Base-by-base conservation (phyloP, 2,797 vertebrate species). In the Nannoperca obscura region DNA sequence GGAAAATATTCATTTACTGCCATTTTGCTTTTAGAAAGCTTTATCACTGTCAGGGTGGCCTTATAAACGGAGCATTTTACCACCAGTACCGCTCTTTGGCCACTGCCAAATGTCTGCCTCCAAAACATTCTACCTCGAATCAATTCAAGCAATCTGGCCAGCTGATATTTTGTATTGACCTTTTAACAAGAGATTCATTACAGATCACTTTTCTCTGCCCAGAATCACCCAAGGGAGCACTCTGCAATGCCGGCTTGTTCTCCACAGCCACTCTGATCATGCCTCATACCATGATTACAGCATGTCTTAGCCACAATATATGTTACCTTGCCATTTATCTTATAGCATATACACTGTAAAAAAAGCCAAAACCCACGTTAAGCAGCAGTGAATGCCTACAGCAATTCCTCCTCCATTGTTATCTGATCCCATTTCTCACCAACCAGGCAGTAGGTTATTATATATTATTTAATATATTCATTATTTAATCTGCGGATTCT, bases 131-230 rank as follows among this genome's bases (percentile, higher is more conserved):
- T 55, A 55, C 30, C 73, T 81, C 77, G 75, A 82, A 91, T 92
- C 87, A 81, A 81, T 87, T 86, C 81, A 55, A 80, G 85, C 80
- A 90, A 91, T 92, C 85, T 88, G 85, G 77, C 83, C 89, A 46
- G 78, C 83, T 91, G 90, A 88, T 91, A 87, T 89, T 91, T 88
- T 74, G 72, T 89, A 89, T 90, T 91, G 90, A 91, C 91, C 89
- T 92, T 92, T 91, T 87, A 90, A 86, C 84, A 83, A 85, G 71
- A 85, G 83, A 90, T 89, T 91, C 85, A 91, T 92, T 88, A 90
- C 86, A 83, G 69, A 88, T 86, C 84, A 90, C 85, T 89, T 83
- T 82, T 61, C 80, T 81, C 67, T 76, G 74, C 71, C 69, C 83
- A 52, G 74, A 84, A 42, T 78, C 63, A 52, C 91, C 79, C 78